These are phyloP conservation scores for Tenthredo notha DNA, from an alignment of 2,888 invertebrate genomes.

Conservation along the genomic window DNA sequence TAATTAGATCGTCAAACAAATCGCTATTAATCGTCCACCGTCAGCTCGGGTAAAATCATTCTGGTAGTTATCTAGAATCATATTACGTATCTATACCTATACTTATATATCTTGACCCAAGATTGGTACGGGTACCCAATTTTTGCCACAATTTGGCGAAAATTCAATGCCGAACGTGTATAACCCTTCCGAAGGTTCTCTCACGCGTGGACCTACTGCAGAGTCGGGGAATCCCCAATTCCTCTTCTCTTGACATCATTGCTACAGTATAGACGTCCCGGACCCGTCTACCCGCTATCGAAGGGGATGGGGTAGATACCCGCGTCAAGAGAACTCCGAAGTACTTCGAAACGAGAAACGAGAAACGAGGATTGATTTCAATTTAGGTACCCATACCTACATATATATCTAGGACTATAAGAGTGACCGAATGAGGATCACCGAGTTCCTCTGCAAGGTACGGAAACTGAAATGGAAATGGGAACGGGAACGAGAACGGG, in stretches of 20 bases:
- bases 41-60: neutral
- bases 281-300: neutral
- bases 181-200: slow-evolving; percentile 11
- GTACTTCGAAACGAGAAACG: slow-evolving; percentile 21
- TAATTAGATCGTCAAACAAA: slow-evolving; percentile 46
- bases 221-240: slow-evolving; percentile 31
- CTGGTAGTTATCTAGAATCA: slow-evolving; percentile 21
- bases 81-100: slow-evolving; percentile 18
- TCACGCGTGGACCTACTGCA: neutral
- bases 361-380: slow-evolving; percentile 46
- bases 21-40: slow-evolving; percentile 11
- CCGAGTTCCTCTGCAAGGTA: neutral
- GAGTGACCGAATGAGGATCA: slow-evolving; percentile 35
- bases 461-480: slow-evolving; percentile 1
- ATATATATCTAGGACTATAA: neutral
- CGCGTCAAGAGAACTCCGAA: slow-evolving; percentile 44
- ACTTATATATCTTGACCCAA: neutral
- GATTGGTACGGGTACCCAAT: neutral
- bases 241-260: slow-evolving; percentile 28
- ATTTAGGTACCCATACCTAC: slow-evolving; percentile 20
- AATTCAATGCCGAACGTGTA: slow-evolving; percentile 7
- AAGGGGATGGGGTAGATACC: neutral
- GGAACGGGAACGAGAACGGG: slow-evolving; percentile 32
- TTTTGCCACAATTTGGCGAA: slow-evolving; percentile 2
- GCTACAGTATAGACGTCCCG: slow-evolving; percentile 14